A percentile compares a stretch with the other conserved stretches of the same genome.
Evolutionary conservation across 2,888 invertebrate genomes (phyloP).

Genomic region (Gari tellinella): DNA sequence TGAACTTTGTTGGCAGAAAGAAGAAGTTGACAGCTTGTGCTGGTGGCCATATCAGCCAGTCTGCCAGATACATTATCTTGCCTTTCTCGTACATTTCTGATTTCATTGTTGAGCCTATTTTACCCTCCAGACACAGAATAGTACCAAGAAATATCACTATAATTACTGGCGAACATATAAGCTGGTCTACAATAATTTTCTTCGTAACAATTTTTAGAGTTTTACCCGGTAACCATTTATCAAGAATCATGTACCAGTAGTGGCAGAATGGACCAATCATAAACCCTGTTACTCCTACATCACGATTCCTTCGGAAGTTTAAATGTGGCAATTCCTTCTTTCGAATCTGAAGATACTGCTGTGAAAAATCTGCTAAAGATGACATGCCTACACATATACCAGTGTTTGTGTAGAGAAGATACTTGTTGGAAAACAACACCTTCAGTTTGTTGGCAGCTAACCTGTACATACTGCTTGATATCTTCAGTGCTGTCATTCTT

Average conservation of each 20-base stretch:
- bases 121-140: constrained; percentile 57
- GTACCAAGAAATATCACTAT: constrained; percentile 85
- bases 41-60: constrained; percentile 97
- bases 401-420: constrained; percentile 88
- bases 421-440: constrained; percentile 65
- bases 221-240: constrained; percentile 89
- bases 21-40: constrained; percentile 97
- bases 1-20: constrained; percentile 91
- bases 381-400: constrained; percentile 91
- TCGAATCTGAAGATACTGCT: constrained; percentile 90
- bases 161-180: constrained; percentile 92
- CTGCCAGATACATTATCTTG: constrained; percentile 91
- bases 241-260: constrained; percentile 93
- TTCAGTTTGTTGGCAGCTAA: constrained; percentile 24
- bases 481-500: constrained; percentile 1
- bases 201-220: constrained; percentile 86
- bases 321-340: constrained; percentile 67
- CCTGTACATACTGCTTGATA: constrained; percentile 1
- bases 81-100: constrained; percentile 87
- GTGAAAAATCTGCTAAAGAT: constrained; percentile 91
- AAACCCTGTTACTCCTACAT: constrained; percentile 92
- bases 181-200: constrained; percentile 93
- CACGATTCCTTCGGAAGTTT: constrained; percentile 87
- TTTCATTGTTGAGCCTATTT: constrained; percentile 53
- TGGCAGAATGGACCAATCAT: constrained; percentile 93